phyloP scores from a whole-genome alignment of 35 echinoderm and acorn worm genomes.

The Strongylocentrotus purpuratus region DNA sequence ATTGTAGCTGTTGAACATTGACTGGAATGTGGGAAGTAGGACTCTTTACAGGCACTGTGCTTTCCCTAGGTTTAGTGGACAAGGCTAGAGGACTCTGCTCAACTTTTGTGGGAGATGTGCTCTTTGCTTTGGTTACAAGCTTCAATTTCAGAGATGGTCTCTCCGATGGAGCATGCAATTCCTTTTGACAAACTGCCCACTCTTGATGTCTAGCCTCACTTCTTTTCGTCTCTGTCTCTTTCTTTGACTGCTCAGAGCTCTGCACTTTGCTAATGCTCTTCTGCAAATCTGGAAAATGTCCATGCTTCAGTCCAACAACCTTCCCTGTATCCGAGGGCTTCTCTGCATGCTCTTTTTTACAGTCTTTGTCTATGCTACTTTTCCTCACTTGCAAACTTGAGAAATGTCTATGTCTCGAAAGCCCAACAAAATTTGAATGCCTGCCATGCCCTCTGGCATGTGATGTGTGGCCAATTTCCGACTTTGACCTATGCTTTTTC shows the following conservation, averaged over 20 bases:
- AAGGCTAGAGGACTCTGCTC: constrained; percentile 44
- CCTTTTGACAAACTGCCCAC: constrained; percentile 8
- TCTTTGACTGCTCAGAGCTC: not conserved
- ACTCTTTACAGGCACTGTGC: not conserved
- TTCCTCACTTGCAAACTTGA: not conserved
- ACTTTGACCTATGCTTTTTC: not conserved
- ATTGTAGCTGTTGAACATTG: constrained; percentile 8
- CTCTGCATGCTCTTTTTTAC: not conserved
- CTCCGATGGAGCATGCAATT: not conserved
- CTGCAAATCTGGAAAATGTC: not conserved
- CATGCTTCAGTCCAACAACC: constrained; percentile 8
- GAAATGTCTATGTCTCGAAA: not conserved
- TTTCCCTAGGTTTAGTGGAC: constrained; percentile 35
- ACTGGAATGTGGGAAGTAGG: not conserved
- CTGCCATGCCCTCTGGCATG: not conserved
- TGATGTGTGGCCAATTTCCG: not conserved
- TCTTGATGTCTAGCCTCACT: not conserved
- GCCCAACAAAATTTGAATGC: not conserved
- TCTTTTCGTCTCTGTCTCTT: not conserved
- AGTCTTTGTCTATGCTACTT: not conserved
- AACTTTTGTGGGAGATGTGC: not conserved
- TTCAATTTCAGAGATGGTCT: constrained; percentile 39
- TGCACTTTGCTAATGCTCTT: not conserved
- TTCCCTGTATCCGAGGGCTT: not conserved
- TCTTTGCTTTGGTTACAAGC: constrained; percentile 23